Evolutionary conservation across 2,113 vertebrate genomes (phyloP).

Genomic region (Garra rufa): DNA sequence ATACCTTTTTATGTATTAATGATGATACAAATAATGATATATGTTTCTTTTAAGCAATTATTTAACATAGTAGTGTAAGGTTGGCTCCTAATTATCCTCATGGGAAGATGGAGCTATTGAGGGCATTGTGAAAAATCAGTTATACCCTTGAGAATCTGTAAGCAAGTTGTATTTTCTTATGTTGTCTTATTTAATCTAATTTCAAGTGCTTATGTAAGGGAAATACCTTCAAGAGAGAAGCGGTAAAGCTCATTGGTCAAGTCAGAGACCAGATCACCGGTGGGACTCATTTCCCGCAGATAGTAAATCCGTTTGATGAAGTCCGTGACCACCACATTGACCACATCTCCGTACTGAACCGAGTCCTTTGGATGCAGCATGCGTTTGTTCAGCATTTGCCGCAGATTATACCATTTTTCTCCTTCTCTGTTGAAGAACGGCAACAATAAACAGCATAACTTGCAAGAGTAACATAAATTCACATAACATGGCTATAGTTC

Average conservation of each 20-base stretch:
- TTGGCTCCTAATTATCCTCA: too few species aligned
- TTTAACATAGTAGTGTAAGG: not conserved
- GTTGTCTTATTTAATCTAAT: not conserved
- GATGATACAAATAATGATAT: not conserved
- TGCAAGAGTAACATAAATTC: not conserved
- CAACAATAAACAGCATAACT: not conserved
- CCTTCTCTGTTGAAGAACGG: constrained; percentile 68
- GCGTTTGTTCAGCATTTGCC: constrained; percentile 75
- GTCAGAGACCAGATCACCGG: constrained; percentile 72
- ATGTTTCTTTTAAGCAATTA: not conserved
- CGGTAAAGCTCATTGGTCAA: constrained; percentile 75
- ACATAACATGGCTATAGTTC: not conserved
- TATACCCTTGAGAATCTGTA: not conserved
- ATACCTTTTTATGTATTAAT: not conserved
- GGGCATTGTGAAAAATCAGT: not conserved
- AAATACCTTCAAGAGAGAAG: constrained; percentile 78
- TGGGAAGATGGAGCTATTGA: too few species aligned
- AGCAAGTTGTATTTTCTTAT: not conserved
- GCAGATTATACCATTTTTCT: constrained; percentile 74
- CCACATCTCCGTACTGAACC: constrained; percentile 60
- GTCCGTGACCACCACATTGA: constrained; percentile 74
- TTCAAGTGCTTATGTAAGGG: not conserved
- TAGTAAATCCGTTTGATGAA: constrained; percentile 69
- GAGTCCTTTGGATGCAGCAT: constrained; percentile 77
- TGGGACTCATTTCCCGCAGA: constrained; percentile 68